phyloP scores from a whole-genome alignment of 2,888 invertebrate species.

The Mantis religiosa region DNA sequence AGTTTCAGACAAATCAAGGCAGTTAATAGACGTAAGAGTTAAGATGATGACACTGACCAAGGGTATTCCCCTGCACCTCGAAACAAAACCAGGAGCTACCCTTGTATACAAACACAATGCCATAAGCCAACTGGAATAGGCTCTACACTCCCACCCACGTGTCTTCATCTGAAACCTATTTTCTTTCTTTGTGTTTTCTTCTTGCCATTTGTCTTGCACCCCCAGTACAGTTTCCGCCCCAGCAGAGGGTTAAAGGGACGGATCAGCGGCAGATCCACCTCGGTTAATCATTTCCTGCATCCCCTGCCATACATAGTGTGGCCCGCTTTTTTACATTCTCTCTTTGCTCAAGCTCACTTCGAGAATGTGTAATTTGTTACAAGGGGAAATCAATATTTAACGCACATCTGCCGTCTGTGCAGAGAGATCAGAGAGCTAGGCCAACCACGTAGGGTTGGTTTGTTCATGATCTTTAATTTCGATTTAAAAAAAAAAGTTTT shows the following conservation, averaged over 20 bases:
- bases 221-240: constrained; percentile 10
- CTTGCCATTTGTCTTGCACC: constrained; percentile 7
- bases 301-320: background rate
- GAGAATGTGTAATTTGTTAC: background rate
- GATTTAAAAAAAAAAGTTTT: too few relatives aligned
- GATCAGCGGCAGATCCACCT: constrained; percentile 8
- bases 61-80: background rate
- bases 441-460: too few relatives aligned
- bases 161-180: background rate
- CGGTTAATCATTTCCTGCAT: constrained; percentile 1
- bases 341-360: background rate
- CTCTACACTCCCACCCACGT: background rate
- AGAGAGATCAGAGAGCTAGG: background rate
- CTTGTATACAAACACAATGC: background rate
- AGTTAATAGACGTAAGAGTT: too few relatives aligned
- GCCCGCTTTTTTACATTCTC: background rate
- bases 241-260: constrained; percentile 19
- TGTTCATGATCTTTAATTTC: too few relatives aligned
- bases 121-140: background rate
- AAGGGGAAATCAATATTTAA: background rate
- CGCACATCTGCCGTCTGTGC: background rate
- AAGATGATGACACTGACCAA: too few relatives aligned
- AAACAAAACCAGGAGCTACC: background rate
- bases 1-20: too few relatives aligned
- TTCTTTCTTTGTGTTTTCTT: background rate